Evolutionary conservation across 2,888 invertebrate species (phyloP), one percentile per base, ranked within the genome.

Genomic region (Gonocerus acuteangulatus): DNA sequence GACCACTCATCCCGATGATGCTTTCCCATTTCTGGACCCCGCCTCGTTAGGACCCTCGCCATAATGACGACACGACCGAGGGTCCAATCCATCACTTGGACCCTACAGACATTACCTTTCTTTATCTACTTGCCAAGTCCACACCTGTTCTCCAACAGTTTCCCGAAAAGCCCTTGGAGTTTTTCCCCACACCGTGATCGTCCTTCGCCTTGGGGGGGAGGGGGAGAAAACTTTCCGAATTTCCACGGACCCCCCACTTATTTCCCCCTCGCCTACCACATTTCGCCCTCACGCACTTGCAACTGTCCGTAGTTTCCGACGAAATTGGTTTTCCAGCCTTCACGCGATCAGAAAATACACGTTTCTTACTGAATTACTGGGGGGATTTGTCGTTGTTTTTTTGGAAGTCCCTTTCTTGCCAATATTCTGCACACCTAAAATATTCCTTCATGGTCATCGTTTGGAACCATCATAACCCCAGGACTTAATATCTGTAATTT

Each of bases 141-240:
- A 42, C 44, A 42, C 44, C 44, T 42, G 44, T 42, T 42, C 44
- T n/a, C 4, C 3, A 9, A 4, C 15, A 42, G 6, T 42, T 42
- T 42, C 44, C 44, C 18, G 44, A 16, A n/a, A 42, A 42, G 15
- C 3, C 44, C 44, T n/a, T 13, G 6, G 4, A 13, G 13, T 4
- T 42, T 16, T 42, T 42, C 44, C 13, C 18, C 44, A 4, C 18
- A 42, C 36, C 44, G n/a, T 42, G 15, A 6, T 7, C 44, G 15
- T n/a, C 44, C 44, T 3, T 3, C 13, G 18, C 27, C 27, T 4
- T n/a, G 27, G 27, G 4, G 27, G 27, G 9, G 9, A 27, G 27
- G 27, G 27, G 27, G 27, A n/a, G 44, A 42, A 42, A 42, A 42
- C 44, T 42, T 42, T 42, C 18, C 44, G 44, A 42, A 42, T 42